Evolutionary conservation across 2,888 invertebrate genomes (phyloP).

Genomic region (Ormyrus rosae): DNA sequence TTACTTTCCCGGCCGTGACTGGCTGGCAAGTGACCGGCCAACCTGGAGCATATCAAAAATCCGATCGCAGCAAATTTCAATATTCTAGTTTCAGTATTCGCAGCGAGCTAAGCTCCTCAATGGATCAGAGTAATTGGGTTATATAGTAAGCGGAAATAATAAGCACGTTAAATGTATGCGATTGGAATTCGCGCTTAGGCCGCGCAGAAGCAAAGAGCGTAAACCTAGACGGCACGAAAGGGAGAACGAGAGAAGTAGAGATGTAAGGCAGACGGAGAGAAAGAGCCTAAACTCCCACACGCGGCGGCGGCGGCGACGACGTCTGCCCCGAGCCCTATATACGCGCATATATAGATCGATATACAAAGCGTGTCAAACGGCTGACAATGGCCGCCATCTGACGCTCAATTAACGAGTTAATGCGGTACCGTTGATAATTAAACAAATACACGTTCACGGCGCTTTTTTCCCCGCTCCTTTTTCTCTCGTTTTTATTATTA

Average conservation of each 20-base stretch:
- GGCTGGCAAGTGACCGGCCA: neutral
- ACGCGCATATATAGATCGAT: constrained; percentile 55
- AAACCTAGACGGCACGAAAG: constrained; percentile 49
- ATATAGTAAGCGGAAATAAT: constrained; percentile 19
- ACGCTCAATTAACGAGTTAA: constrained; percentile 76
- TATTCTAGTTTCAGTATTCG: too few species aligned
- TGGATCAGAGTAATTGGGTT: too few species aligned
- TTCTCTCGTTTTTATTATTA: constrained; percentile 53
- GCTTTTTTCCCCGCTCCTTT: constrained; percentile 49
- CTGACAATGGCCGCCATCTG: constrained; percentile 73
- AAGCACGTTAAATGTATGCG: constrained; percentile 51
- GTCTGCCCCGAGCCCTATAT: constrained; percentile 4
- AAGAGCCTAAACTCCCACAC: constrained; percentile 67
- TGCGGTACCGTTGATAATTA: constrained; percentile 73
- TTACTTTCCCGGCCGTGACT: constrained; percentile 39
- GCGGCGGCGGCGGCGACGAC: neutral
- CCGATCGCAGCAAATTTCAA: too few species aligned
- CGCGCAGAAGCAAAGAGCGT: constrained; percentile 14
- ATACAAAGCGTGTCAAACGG: constrained; percentile 73
- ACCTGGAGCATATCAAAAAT: too few species aligned
- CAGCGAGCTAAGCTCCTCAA: too few species aligned
- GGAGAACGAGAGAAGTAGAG: constrained; percentile 42
- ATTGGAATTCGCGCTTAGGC: constrained; percentile 39
- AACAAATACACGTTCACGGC: constrained; percentile 68
- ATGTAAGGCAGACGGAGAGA: constrained; percentile 58